Conservation (phyloP, 2,888 invertebrate species). For the Tipula confusa region DNA sequence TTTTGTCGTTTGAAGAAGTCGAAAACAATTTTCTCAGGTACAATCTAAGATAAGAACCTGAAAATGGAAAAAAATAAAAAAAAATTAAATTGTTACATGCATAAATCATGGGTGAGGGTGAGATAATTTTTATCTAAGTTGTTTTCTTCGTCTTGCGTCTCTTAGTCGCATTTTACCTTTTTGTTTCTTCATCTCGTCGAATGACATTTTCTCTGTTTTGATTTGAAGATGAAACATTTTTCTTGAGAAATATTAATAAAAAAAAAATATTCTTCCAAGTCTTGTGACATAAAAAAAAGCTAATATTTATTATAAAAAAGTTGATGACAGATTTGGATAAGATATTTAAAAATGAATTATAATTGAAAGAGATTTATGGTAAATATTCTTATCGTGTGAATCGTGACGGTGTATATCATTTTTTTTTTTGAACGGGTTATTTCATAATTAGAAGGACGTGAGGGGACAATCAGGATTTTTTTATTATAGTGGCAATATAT, state of each 20-base stretch:
- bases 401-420: background rate
- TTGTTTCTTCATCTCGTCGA: constrained; percentile 20
- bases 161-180: background rate
- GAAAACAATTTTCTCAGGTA: constrained; percentile 12
- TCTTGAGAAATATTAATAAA: constrained; percentile 15
- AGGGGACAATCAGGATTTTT: too few relatives aligned
- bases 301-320: background rate
- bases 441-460: background rate
- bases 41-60: constrained; percentile 7
- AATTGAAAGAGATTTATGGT: background rate
- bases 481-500: too few relatives aligned
- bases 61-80: too few relatives aligned
- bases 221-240: constrained; percentile 3
- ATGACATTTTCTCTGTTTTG: background rate
- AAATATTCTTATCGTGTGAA: background rate
- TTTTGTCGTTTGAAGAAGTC: background rate
- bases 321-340: constrained; percentile 17
- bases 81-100: constrained; percentile 4
- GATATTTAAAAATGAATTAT: constrained; percentile 12
- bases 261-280: background rate
- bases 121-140: constrained; percentile 9
- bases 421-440: background rate
- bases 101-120: constrained; percentile 9
- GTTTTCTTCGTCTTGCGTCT: constrained; percentile 8
- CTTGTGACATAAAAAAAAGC: background rate